These are phyloP conservation scores for Craniophora ligustri DNA, from an alignment of 2,888 invertebrate species.

Conservation along the genomic window DNA sequence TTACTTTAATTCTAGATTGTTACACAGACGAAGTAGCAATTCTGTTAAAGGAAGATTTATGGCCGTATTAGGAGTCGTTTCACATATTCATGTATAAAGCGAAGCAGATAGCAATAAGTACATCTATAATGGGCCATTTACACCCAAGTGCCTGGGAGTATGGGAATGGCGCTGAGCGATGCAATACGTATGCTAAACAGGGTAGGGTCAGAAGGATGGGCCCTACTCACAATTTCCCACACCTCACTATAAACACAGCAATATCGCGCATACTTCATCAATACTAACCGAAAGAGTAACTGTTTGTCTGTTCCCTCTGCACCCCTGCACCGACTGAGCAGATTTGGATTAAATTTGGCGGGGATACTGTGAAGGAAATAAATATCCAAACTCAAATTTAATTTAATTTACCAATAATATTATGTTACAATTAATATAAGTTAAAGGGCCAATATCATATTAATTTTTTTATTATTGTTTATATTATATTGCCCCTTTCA, in stretches of 20 bases:
- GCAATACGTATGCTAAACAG: conserved; percentile 80
- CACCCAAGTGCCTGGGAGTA: conserved; percentile 52
- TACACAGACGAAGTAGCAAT: not conserved
- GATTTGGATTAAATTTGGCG: no score
- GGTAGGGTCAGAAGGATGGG: conserved; percentile 70
- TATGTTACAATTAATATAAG: no score
- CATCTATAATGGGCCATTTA: conserved; percentile 52
- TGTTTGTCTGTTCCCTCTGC: no score
- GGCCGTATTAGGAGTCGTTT: conserved; percentile 27
- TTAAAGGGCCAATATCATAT: no score
- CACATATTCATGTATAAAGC: conserved; percentile 38
- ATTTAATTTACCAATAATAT: no score
- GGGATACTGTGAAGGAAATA: no score
- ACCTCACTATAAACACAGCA: conserved; percentile 17
- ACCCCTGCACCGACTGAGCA: no score
- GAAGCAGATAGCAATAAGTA: conserved; percentile 45
- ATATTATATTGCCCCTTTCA: no score
- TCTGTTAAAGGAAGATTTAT: conserved; percentile 11
- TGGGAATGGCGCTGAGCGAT: conserved; percentile 65
- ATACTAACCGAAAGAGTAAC: no score
- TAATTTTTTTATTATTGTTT: no score
- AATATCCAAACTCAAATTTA: no score
- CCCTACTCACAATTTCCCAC: conserved; percentile 53
- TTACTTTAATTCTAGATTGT: no score
- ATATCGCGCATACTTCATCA: conserved; percentile 8